Evolutionary conservation across 2,797 vertebrate genomes (phyloP).

Genomic region (Champsocephalus esox): DNA sequence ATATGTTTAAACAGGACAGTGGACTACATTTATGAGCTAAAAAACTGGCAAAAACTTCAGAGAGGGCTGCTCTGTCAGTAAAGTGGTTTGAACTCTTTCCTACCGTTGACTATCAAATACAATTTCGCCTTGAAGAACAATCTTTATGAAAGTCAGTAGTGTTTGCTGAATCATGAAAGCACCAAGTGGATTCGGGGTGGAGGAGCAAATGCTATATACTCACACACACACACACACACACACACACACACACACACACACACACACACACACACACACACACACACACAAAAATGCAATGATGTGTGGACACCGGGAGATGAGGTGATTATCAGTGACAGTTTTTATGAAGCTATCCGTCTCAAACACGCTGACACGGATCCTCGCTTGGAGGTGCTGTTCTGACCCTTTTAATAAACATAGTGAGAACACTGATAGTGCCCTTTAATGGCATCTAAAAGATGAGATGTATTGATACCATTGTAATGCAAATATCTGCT

Average conservation of each 20-base stretch:
- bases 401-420: background rate
- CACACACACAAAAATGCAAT: background rate
- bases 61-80: background rate
- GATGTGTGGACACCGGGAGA: slow-evolving; percentile 2
- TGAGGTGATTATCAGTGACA: slow-evolving; percentile 8
- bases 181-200: too few relatives aligned
- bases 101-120: background rate
- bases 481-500: background rate
- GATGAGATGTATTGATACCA: background rate
- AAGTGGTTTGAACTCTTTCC: background rate
- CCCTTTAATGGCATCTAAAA: slow-evolving; percentile 2
- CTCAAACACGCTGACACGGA: background rate
- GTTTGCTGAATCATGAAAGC: slow-evolving; percentile 16
- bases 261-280: too few relatives aligned
- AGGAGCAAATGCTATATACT: background rate
- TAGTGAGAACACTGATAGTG: background rate
- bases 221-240: too few relatives aligned
- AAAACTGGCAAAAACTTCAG: background rate
- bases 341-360: slow-evolving; percentile 10
- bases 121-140: background rate
- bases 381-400: background rate
- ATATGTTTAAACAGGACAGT: background rate
- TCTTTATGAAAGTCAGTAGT: background rate
- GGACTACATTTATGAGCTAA: background rate
- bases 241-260: background rate